Base-by-base conservation (phyloP, 1,140 invertebrate genomes). In the Stegodyphus dumicola region DNA sequence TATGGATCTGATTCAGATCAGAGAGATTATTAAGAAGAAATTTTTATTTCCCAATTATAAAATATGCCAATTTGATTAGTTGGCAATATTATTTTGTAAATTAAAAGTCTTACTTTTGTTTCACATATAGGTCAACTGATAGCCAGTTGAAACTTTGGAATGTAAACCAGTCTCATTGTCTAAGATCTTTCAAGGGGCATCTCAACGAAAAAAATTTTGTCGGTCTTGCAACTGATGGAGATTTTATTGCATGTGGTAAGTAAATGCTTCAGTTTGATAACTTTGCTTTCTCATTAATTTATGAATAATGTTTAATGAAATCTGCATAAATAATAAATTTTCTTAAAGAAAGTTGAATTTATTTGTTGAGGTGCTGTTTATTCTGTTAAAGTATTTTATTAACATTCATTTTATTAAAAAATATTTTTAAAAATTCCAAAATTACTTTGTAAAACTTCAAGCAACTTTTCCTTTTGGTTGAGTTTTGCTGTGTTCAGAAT, bases 131-230 rank as follows among this genome's bases (percentile, higher is more conserved):
- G 7, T 98, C 97, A 0, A 99, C 97, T 0, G 97, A 99, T 91
- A 97, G 95, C 54, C 96, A 97, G 89, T 91, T 99, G 7, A 97
- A 98, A 91, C 93, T 99, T 90, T 99, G 97, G 97, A 95, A 95
- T 89, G 94, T 98, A 1, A 94, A 95, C 87, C 93, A 93, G 88
- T 93, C 95, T 7, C 93, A 95, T 85, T 97, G 95, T 91, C 90
- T 97, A 60, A 92, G 96, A 67, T 96, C 96, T 2, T 97, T 98
- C 91, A 94, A 94, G n/a, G 96, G 96, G 2, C 97, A 99, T 91
- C 93, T 95, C 2, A 99, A 99, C 91, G 97, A 99, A 90, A 99
- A 98, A 90, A 98, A 98, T 90, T 99, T 99, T 92, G 97, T 99
- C 10, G 97, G 97, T 0, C 90, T 99, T n/a, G 96, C 97, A 0